Evolutionary conservation across 1,140 invertebrate genomes (phyloP).

Genomic region (Galendromus occidentalis): DNA sequence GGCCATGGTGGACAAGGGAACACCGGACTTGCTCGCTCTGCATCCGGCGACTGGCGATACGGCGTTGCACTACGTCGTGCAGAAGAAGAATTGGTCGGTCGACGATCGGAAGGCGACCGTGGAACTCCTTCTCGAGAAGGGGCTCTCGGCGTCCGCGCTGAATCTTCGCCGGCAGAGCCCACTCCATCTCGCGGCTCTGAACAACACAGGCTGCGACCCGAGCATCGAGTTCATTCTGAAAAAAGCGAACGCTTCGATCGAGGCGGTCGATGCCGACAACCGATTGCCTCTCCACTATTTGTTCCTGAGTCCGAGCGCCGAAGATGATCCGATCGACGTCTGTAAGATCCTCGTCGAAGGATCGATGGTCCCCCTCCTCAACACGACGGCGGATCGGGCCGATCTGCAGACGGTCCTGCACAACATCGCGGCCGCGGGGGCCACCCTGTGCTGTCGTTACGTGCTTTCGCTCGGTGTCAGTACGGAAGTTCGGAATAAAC

Average conservation of each 20-base stretch:
- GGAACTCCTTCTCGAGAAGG: conserved; percentile 21
- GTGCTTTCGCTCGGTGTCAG: conserved; percentile 20
- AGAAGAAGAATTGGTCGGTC: not conserved
- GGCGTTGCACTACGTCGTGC: conserved; percentile 23
- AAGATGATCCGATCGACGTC: conserved; percentile 32
- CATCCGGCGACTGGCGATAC: conserved; percentile 21
- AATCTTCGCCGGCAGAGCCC: conserved; percentile 26
- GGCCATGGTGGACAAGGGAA: conserved; percentile 18
- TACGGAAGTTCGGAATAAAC: conserved; percentile 21
- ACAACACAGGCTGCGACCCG: conserved; percentile 25
- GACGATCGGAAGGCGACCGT: conserved; percentile 6
- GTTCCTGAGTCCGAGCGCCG: conserved; percentile 25
- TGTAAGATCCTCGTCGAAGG: conserved; percentile 21
- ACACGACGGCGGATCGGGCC: conserved; percentile 24
- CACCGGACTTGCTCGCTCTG: conserved; percentile 19
- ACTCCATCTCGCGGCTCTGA: conserved; percentile 28
- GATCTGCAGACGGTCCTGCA: conserved; percentile 31
- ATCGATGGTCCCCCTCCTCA: conserved; percentile 19
- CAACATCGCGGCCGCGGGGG: conserved; percentile 30
- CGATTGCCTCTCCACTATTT: conserved; percentile 31
- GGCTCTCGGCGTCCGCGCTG: conserved; percentile 23
- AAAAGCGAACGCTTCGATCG: conserved; percentile 20
- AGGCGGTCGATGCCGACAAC: conserved; percentile 20
- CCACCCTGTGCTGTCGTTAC: conserved; percentile 29
- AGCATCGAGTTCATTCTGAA: conserved; percentile 24